Evolutionary conservation across 1,140 invertebrate genomes (phyloP), one percentile per base, ranked within the genome.

Genomic region (Drosophila lowei): DNA sequence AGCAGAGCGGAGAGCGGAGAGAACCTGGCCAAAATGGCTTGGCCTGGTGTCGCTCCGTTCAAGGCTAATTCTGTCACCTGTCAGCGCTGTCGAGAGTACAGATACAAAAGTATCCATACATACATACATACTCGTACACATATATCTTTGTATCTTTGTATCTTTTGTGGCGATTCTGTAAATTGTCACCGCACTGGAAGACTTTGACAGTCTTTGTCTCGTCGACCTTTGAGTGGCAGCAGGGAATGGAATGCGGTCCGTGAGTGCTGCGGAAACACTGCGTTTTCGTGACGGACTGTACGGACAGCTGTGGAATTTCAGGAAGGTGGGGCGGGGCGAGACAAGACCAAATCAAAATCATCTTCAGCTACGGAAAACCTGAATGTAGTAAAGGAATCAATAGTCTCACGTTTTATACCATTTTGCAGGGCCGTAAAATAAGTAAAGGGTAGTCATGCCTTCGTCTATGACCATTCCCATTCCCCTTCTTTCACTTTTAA

Each of bases 21-120:
- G 34, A 38, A 59, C 74, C 52, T 58, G 43, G 52, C 34, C 38
- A 42, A 63, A 15, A 41, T 21, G 30, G 25, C 30, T 53, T 8
- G 48, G 34, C 9, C 11, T 38, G 34, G 34, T 38, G 34, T 38
- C 34, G 34, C 34, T 38, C 11, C 34, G 70, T 79, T 89, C 86
- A 89, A 89, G 85, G 86, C 86, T 81, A 89, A 81, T 89, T 78
- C 78, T 89, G 86, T 85, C 80, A 89, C 74, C 72, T 89, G 85
- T 89, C 86, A 89, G 75, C 80, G 71, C 66, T 80, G 84, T 89
- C 85, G 73, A 76, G 72, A n/a, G 7, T 16, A 9, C 15, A 23
- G 7, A 23, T 7, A 52, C 28, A 44, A 16, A 30, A 21, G 18
- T 60, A 11, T 21, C n/a, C 5, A 25, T 6, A 25, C 23, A 4